Percentiles rank a stretch among this genome's conserved stretches.
These are phyloP conservation scores for Notocelia uddmanniana DNA, from an alignment of 2,888 invertebrate species.

Conservation along the genomic window DNA sequence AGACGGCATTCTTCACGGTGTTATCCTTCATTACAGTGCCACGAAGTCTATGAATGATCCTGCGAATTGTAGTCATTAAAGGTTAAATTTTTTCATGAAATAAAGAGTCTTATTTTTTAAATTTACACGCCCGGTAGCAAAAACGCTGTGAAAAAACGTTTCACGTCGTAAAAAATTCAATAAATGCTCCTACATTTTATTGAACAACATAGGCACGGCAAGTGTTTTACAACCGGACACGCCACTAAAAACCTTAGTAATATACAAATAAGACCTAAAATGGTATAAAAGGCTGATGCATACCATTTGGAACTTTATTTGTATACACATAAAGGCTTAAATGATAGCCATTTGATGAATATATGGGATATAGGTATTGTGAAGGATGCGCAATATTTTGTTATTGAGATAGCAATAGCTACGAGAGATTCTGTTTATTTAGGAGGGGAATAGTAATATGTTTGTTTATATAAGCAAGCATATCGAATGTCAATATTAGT, in stretches of 20 bases:
- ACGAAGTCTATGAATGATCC: too few relatives aligned
- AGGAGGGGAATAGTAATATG: conserved; percentile 14
- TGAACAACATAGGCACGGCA: not conserved
- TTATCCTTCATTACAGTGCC: too few relatives aligned
- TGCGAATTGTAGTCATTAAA: too few relatives aligned
- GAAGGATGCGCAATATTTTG: conserved; percentile 22
- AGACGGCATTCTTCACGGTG: too few relatives aligned
- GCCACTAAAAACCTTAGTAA: not conserved
- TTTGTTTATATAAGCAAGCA: not conserved
- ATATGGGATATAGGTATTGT: not conserved
- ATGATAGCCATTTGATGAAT: not conserved
- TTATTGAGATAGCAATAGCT: conserved; percentile 8
- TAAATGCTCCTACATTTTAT: conserved; percentile 23
- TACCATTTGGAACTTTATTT: not conserved
- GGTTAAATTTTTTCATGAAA: too few relatives aligned
- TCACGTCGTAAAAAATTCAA: conserved; percentile 21
- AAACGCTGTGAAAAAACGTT: conserved; percentile 16
- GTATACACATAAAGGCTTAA: not conserved
- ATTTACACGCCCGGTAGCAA: conserved; percentile 6
- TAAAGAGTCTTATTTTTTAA: not conserved
- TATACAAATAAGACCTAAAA: not conserved
- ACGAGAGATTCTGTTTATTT: conserved; percentile 21
- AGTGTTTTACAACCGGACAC: not conserved
- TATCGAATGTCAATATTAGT: conserved; percentile 8
- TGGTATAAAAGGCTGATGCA: not conserved